Evolutionary conservation across 1,140 invertebrate genomes (phyloP).

Genomic region (Procambarus clarkii): DNA sequence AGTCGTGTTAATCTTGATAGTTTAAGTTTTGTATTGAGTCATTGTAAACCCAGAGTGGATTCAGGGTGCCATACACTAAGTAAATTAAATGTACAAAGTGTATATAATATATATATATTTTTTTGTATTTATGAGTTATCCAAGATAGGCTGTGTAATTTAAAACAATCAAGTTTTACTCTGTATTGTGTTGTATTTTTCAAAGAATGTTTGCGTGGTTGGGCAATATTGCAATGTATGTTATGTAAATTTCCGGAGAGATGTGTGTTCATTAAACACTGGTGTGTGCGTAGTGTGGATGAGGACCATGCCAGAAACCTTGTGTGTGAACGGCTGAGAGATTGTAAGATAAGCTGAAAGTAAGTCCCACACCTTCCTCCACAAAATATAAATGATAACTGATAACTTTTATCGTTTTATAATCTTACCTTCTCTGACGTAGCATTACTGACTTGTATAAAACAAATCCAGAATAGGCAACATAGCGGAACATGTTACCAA

Average conservation of each 20-base stretch:
- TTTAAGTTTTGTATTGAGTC: background rate
- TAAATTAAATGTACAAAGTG: background rate
- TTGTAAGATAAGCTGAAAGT: slow-evolving; percentile 16
- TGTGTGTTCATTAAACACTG: no score
- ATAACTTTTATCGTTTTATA: slow-evolving; percentile 33
- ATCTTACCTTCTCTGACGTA: slow-evolving; percentile 2
- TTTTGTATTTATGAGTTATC: background rate
- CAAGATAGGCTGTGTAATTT: background rate
- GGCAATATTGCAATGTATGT: background rate
- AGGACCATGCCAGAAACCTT: background rate
- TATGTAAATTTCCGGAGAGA: no score
- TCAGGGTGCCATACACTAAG: background rate
- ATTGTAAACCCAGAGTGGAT: background rate
- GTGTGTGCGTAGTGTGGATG: background rate
- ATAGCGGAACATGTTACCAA: no score
- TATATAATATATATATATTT: background rate
- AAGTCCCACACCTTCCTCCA: background rate
- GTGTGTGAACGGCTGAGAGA: background rate
- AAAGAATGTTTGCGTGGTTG: no score
- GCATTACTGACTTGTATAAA: background rate
- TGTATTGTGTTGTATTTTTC: no score
- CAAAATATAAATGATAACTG: background rate
- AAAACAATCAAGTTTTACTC: no score
- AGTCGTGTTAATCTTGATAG: background rate
- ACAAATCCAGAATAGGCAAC: no score